Conservation (phyloP, 1,140 invertebrate species). For the Neodiprion virginianus region DNA sequence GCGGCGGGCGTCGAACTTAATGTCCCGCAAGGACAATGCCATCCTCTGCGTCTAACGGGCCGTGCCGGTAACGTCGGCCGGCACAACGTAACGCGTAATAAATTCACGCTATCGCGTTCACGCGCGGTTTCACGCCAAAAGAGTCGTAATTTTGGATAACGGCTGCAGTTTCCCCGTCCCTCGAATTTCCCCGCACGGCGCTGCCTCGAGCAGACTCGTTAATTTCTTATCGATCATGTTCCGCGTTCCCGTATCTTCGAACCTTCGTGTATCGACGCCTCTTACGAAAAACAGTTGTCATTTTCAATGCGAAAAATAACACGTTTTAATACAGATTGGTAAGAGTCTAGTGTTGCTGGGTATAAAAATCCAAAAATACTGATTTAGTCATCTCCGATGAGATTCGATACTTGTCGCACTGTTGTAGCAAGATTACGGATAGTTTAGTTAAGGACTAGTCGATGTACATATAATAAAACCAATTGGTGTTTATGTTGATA, state of each 20-base stretch:
- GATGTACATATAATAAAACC: too few relatives aligned
- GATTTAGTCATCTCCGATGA: too few relatives aligned
- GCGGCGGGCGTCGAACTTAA: background rate
- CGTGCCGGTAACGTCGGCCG: background rate
- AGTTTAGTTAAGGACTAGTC: too few relatives aligned
- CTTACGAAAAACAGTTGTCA: too few relatives aligned
- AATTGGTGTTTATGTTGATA: too few relatives aligned
- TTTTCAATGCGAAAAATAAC: too few relatives aligned
- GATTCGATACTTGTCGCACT: too few relatives aligned
- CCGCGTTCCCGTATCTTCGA: slow-evolving; percentile 28
- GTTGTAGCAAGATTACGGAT: too few relatives aligned
- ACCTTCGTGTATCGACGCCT: too few relatives aligned
- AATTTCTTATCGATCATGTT: slow-evolving; percentile 45
- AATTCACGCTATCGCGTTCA: slow-evolving; percentile 48
- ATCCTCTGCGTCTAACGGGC: background rate
- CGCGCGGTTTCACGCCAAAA: slow-evolving; percentile 51
- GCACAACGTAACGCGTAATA: slow-evolving; percentile 18
- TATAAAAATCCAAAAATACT: too few relatives aligned
- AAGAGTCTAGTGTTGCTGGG: too few relatives aligned
- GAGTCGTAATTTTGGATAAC: slow-evolving; percentile 34
- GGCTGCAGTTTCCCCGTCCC: slow-evolving; percentile 29
- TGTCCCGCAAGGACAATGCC: background rate
- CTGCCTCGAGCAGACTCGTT: slow-evolving; percentile 32
- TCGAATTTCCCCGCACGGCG: background rate
- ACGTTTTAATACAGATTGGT: too few relatives aligned